These are phyloP conservation scores for Pyrrhura leucotis DNA, from an alignment of 2,797 vertebrate genomes.

Conservation along the genomic window DNA sequence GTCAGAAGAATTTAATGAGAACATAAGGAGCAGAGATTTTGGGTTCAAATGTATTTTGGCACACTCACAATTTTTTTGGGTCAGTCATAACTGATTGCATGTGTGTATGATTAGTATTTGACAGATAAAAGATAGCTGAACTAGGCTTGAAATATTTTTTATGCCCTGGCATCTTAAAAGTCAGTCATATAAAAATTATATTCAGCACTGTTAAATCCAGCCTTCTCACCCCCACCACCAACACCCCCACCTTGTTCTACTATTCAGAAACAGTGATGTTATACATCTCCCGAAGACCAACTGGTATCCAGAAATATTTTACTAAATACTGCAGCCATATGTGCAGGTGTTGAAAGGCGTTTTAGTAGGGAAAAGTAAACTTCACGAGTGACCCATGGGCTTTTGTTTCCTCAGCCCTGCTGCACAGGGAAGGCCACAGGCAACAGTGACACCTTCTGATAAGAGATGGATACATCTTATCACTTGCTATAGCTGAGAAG, in stretches of 20 bases:
- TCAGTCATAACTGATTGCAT: background rate
- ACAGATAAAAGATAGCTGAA: background rate
- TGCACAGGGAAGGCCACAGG: background rate
- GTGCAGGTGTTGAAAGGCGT: background rate
- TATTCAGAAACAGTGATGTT: background rate
- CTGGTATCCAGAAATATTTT: background rate
- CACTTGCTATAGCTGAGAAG: background rate
- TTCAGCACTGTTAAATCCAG: background rate
- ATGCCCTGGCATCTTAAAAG: background rate
- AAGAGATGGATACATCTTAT: background rate
- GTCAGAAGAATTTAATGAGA: background rate
- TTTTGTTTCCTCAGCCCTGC: background rate
- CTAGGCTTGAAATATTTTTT: background rate
- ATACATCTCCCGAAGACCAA: background rate
- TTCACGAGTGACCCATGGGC: background rate
- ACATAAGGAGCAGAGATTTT: background rate
- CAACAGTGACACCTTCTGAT: slow-evolving; percentile 53
- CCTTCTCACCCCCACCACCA: background rate
- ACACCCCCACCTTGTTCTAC: background rate
- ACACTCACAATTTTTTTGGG: background rate
- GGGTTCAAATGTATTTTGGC: background rate
- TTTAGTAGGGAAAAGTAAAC: background rate
- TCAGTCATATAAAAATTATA: background rate
- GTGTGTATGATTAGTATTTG: background rate
- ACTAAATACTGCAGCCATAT: background rate